phyloP scores from a whole-genome alignment of 2,113 vertebrate genomes.

The Agapornis roseicollis region DNA sequence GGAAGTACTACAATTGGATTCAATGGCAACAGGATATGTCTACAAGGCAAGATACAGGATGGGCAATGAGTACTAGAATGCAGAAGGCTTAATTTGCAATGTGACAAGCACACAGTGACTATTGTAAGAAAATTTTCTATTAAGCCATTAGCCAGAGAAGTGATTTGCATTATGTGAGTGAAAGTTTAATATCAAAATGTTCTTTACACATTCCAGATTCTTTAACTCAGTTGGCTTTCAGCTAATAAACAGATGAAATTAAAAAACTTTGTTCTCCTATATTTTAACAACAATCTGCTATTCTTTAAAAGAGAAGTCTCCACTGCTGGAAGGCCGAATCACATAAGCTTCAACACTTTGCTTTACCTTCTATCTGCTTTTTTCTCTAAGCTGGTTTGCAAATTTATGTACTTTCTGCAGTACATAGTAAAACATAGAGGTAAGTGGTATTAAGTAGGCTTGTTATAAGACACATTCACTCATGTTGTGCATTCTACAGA shows the following conservation, averaged over 20 bases:
- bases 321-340: constrained; percentile 31
- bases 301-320: constrained; percentile 43
- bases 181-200: neutral
- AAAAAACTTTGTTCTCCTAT: constrained; percentile 15
- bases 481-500: constrained; percentile 35
- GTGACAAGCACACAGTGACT: neutral
- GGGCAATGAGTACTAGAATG: neutral
- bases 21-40: neutral
- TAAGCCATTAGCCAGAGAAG: neutral
- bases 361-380: constrained; percentile 55
- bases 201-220: neutral
- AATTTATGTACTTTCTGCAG: constrained; percentile 48
- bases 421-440: constrained; percentile 49
- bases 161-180: neutral
- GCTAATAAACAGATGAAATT: constrained; percentile 44
- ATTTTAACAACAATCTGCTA: constrained; percentile 52
- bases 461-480: constrained; percentile 49
- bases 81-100: neutral
- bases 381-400: constrained; percentile 70
- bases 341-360: constrained; percentile 42
- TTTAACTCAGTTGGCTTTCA: constrained; percentile 30
- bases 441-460: constrained; percentile 68
- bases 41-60: neutral
- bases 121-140: neutral
- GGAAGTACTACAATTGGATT: neutral